Conservation (phyloP, 2,797 vertebrate genomes). For the Myotis myotis region DNA sequence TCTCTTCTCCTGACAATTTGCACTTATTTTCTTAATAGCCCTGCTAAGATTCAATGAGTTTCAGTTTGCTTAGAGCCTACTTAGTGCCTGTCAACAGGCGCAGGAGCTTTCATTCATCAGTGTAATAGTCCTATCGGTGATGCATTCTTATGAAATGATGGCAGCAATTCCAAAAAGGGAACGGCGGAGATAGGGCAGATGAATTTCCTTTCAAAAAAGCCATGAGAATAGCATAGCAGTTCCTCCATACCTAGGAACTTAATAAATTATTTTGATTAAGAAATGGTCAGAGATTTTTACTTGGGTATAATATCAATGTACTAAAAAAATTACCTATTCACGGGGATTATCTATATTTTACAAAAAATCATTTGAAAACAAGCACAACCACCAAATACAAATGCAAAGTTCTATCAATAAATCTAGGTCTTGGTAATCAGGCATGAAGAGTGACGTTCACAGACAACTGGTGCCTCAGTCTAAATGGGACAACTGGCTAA, state of each 20-base stretch:
- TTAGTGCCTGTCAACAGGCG: conserved; percentile 52
- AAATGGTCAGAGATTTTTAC: conserved; percentile 27
- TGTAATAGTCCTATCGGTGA: conserved; percentile 6
- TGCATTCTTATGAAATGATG: conserved; percentile 40
- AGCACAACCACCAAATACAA: background rate
- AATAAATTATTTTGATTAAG: conserved; percentile 42
- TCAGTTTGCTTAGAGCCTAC: conserved; percentile 57
- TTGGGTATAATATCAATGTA: background rate
- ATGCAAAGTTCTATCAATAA: background rate
- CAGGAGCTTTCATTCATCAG: conserved; percentile 59
- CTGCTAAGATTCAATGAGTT: conserved; percentile 55
- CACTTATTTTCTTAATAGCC: conserved; percentile 66
- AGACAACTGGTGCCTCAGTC: background rate
- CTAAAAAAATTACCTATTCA: conserved; percentile 5
- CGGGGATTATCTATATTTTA: background rate
- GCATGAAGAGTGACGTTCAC: background rate
- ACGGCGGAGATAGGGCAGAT: conserved; percentile 31
- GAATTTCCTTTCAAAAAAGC: conserved; percentile 21
- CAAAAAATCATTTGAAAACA: conserved; percentile 31
- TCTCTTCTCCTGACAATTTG: conserved; percentile 68
- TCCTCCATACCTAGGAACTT: background rate
- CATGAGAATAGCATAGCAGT: background rate
- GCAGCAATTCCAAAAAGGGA: conserved; percentile 52
- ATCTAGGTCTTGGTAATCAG: background rate
- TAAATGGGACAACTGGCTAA: background rate